These are phyloP conservation scores for Cyprinodon diabolis DNA, from an alignment of 2,797 vertebrate species.

Conservation along the genomic window DNA sequence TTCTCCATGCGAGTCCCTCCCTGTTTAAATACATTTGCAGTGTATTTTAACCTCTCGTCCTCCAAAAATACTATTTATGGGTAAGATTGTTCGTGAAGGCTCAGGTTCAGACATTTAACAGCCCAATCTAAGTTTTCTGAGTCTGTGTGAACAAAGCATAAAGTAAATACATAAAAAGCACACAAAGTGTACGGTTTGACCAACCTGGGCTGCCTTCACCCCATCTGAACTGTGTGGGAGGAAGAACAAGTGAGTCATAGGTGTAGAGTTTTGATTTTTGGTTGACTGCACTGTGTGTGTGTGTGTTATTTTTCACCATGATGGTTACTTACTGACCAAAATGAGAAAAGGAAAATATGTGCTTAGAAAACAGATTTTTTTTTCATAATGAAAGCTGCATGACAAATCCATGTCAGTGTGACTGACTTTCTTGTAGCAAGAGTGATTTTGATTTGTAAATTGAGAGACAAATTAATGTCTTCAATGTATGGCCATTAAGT, in stretches of 20 bases:
- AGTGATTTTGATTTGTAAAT: too few species aligned
- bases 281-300: slow-evolving; percentile 42
- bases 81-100: background rate
- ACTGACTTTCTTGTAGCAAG: too few species aligned
- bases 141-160: background rate
- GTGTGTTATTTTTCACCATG: slow-evolving; percentile 50
- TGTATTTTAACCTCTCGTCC: too few species aligned
- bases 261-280: slow-evolving; percentile 48
- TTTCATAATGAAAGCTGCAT: background rate
- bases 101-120: background rate
- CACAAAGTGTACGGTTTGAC: slow-evolving; percentile 2
- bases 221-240: slow-evolving; percentile 57
- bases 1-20: too few species aligned
- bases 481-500: too few species aligned
- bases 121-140: background rate
- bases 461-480: too few species aligned
- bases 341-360: slow-evolving; percentile 38
- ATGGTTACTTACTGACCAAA: slow-evolving; percentile 43
- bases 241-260: slow-evolving; percentile 55
- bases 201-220: slow-evolving; percentile 38
- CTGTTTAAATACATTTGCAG: too few species aligned
- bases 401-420: too few species aligned
- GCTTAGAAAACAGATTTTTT: slow-evolving; percentile 35
- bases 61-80: background rate
- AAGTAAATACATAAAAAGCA: background rate